Percentiles rank a stretch among this genome's conserved stretches.
Conservation (phyloP, 1,140 invertebrate species). For the Odontomachus brunneus region DNA sequence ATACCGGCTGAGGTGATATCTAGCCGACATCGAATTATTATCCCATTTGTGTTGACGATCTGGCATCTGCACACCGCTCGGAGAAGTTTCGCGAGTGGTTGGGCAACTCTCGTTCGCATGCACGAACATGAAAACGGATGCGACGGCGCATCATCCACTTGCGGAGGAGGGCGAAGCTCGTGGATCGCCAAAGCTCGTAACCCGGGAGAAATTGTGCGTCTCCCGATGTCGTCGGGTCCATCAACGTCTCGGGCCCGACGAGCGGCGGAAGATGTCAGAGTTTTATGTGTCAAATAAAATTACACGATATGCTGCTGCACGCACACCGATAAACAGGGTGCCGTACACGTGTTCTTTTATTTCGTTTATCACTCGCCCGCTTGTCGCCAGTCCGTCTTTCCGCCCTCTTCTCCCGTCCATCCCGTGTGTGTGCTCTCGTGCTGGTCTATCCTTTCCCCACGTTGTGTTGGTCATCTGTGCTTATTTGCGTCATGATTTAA, state of each 20-base stretch:
- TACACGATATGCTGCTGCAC: conserved; percentile 43
- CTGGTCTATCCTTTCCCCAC: not conserved
- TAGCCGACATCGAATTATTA: no score
- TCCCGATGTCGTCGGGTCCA: no score
- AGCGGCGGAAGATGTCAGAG: not conserved
- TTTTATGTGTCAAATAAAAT: conserved; percentile 26
- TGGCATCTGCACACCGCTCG: not conserved
- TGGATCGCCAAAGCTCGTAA: no score
- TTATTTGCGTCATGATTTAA: conserved; percentile 49
- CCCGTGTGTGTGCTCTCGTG: not conserved
- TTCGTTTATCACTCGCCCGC: conserved; percentile 59
- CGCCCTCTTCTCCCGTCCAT: not conserved
- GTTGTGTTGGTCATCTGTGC: conserved; percentile 12
- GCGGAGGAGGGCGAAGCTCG: not conserved
- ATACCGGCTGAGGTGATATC: no score
- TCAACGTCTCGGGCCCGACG: no score
- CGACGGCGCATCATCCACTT: not conserved
- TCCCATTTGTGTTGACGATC: not conserved
- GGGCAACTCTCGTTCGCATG: not conserved
- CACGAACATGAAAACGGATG: not conserved
- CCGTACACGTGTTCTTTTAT: conserved; percentile 73
- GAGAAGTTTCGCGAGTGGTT: conserved; percentile 5
- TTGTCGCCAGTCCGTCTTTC: not conserved
- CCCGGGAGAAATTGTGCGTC: no score
- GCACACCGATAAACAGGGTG: conserved; percentile 76